These are phyloP conservation scores for Micromys minutus DNA, from an alignment of 2,113 vertebrate species.

Conservation along the genomic window DNA sequence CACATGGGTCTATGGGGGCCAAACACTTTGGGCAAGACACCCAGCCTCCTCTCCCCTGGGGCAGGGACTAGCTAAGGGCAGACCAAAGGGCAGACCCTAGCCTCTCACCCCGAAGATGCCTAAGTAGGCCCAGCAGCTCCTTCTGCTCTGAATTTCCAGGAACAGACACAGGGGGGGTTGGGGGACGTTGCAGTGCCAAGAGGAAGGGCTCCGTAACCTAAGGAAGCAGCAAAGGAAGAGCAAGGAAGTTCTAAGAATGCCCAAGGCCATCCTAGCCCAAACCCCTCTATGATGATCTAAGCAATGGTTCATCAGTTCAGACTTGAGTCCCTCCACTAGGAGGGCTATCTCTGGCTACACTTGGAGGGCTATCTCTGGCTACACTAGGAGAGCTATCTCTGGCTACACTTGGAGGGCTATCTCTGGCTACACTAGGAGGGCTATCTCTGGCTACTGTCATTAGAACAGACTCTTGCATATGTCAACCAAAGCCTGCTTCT, in stretches of 20 bases:
- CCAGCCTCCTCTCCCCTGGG: neutral
- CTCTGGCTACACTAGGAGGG: no score
- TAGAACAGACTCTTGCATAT: neutral
- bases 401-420: no score
- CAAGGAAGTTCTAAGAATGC: neutral
- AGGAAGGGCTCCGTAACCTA: no score
- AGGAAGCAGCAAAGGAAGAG: neutral
- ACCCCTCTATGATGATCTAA: neutral
- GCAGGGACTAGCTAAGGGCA: neutral
- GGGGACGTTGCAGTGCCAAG: neutral
- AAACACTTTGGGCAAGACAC: neutral
- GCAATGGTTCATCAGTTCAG: neutral
- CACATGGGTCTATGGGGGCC: no score
- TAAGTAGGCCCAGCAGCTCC: neutral
- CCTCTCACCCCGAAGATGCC: neutral
- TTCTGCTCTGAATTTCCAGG: neutral
- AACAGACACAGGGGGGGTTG: neutral
- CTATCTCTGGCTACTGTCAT: neutral
- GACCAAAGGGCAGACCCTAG: neutral
- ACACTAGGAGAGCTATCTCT: no score
- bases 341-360: neutral
- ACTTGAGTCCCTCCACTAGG: no score
- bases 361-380: neutral
- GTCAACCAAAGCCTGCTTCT: slow-evolving; percentile 12
- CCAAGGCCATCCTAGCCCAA: neutral